Evolutionary conservation across 2,888 invertebrate genomes (phyloP).

Genomic region (Xanthorhoe spadicearia): DNA sequence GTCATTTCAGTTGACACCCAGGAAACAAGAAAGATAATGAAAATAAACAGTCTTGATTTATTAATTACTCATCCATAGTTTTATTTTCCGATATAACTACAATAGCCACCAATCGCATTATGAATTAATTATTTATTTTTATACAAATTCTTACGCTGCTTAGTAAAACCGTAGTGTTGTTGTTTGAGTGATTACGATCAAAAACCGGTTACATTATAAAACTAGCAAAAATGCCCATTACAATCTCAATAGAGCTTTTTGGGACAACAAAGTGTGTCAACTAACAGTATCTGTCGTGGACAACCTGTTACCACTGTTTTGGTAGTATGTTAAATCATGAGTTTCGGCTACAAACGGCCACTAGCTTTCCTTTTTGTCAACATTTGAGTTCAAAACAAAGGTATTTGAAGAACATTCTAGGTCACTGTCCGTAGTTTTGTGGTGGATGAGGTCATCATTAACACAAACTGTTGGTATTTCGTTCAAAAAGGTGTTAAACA

Average conservation of each 20-base stretch:
- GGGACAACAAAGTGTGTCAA: conserved; percentile 63
- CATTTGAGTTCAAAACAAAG: conserved; percentile 25
- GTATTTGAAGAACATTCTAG: conserved; percentile 9
- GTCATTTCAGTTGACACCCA: no score
- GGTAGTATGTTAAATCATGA: conserved; percentile 37
- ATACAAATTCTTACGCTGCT: background rate
- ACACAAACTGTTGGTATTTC: background rate
- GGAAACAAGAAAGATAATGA: no score
- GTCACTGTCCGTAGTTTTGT: conserved; percentile 4
- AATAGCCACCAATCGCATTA: no score
- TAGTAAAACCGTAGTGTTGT: background rate
- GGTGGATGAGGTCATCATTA: background rate
- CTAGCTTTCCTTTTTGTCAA: conserved; percentile 32
- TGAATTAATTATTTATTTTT: no score
- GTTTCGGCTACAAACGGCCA: conserved; percentile 23
- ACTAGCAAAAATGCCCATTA: conserved; percentile 17
- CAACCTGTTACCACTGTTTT: conserved; percentile 59
- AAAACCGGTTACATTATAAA: conserved; percentile 10
- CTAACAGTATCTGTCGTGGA: conserved; percentile 71
- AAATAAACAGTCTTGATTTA: no score
- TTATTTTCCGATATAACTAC: no score
- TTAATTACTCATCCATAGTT: no score
- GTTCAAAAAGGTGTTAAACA: background rate
- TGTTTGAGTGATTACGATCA: background rate
- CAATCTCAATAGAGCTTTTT: conserved; percentile 47